These are phyloP conservation scores for Alsophila aescularia DNA, from an alignment of 2,888 invertebrate genomes.

Conservation along the genomic window DNA sequence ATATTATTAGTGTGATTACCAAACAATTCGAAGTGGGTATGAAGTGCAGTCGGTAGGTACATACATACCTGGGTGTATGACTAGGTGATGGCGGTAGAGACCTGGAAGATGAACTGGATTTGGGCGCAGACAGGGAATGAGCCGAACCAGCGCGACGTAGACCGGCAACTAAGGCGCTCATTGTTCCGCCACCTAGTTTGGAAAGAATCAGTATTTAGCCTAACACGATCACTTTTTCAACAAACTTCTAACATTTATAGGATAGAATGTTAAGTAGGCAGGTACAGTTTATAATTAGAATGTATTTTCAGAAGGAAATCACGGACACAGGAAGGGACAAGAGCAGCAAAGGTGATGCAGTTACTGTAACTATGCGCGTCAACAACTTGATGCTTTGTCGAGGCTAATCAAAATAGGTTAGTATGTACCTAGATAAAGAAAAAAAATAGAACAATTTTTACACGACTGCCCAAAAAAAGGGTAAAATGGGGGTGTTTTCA, in stretches of 20 bases:
- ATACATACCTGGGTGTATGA: constrained; percentile 86
- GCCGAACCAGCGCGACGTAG: constrained; percentile 80
- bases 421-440: no score
- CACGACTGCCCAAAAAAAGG: no score
- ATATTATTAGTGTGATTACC: no score
- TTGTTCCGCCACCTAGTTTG: constrained; percentile 68
- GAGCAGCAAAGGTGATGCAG: not conserved
- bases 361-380: not conserved
- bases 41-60: not conserved
- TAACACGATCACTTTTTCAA: not conserved
- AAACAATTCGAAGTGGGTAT: not conserved
- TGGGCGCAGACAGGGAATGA: constrained; percentile 77
- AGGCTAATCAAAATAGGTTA: no score
- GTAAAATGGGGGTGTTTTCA: no score
- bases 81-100: constrained; percentile 91
- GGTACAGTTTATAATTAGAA: no score
- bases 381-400: no score
- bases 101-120: constrained; percentile 82
- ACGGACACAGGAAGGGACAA: not conserved
- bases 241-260: not conserved
- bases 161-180: constrained; percentile 79
- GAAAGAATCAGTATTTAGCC: not conserved
- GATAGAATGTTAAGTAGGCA: not conserved
- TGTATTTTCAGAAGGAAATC: not conserved
- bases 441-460: no score